Base-by-base conservation (phyloP, 2,888 invertebrate genomes). In the Eupithecia insigniata region DNA sequence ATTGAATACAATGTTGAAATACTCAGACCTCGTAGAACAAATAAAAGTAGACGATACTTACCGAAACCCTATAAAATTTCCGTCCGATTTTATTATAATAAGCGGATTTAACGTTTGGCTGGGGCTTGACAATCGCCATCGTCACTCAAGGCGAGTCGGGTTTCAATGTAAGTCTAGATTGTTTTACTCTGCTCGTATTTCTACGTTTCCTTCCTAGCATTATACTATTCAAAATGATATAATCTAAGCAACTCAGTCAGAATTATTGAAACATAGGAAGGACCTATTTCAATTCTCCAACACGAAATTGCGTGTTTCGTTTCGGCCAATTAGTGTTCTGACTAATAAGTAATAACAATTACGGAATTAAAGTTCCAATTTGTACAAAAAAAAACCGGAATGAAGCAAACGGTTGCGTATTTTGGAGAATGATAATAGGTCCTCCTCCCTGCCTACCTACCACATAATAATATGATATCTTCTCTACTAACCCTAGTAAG, bases 161-260 rank as follows among this genome's bases (percentile, higher is more conserved):
- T 92, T 92, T 87, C 92, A 87, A 81, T 88, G 90, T 90, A 91
- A 91, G 84, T 84, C 88, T 90, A 92, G 88, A 91, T 86, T 87
- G 90, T 87, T 86, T 84, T 83, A 85, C 84, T 78, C 80, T 77
- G 76, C 87, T 92, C 87, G 81, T 85, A 77, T 92, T 90, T 89
- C 91, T 84, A 84, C 81, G 81, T 82, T 84, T 83, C 80, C 73
- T 68, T 60, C 62, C 10, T 36, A 36, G 62, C 36, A 62, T 30
- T 58, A n/a, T 12, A 26, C 22, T 55, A 12, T 55, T 26, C 55
- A 55, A 55, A 55, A 22, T 55, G 55, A 55, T 55, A 14, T 55
- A 51, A 51, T 22, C 10, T 51, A 12, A 51, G 51, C 22, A 51
- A 22, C n/a, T 22, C 46, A 39, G 39, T 39, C 39, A 46, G 51